phyloP scores from a whole-genome alignment of 2,797 vertebrate genomes.

The Columba guinea region DNA sequence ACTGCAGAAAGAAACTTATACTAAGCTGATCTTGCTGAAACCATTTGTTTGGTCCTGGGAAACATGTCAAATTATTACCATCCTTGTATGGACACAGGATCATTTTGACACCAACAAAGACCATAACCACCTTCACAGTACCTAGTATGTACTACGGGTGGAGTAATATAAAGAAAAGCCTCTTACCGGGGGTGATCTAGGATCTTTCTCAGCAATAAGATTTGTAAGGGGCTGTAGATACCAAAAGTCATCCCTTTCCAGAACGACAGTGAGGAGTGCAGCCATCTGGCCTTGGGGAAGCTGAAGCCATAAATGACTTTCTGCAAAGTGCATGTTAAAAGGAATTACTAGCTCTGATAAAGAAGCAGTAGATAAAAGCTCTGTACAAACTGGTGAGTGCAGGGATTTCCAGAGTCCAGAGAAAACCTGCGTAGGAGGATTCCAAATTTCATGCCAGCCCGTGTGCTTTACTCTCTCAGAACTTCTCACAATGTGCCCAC shows the following conservation, averaged over 20 bases:
- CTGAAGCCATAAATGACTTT: not conserved
- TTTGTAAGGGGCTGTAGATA: not conserved
- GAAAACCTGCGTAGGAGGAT: not conserved
- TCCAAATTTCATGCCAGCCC: rapidly evolving
- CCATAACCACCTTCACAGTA: not conserved
- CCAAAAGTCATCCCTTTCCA: not conserved
- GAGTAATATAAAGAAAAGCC: not conserved
- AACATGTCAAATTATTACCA: not conserved
- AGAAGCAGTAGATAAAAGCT: slow-evolving; percentile 1
- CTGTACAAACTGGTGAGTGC: rapidly evolving
- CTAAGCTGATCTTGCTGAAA: not conserved
- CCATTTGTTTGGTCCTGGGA: not conserved
- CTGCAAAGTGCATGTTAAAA: not conserved
- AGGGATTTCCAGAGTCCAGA: not conserved
- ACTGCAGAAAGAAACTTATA: not conserved
- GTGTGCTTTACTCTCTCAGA: not conserved
- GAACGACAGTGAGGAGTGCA: not conserved
- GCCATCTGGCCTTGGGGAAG: not conserved
- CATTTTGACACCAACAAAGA: not conserved
- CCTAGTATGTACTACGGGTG: not conserved
- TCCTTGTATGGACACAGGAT: not conserved
- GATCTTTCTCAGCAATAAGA: not conserved
- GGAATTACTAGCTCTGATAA: not conserved
- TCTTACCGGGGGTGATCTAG: not conserved
- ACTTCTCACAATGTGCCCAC: not conserved